Evolutionary conservation across 1,140 invertebrate species (phyloP).

Genomic region (Drosophila asahinai): DNA sequence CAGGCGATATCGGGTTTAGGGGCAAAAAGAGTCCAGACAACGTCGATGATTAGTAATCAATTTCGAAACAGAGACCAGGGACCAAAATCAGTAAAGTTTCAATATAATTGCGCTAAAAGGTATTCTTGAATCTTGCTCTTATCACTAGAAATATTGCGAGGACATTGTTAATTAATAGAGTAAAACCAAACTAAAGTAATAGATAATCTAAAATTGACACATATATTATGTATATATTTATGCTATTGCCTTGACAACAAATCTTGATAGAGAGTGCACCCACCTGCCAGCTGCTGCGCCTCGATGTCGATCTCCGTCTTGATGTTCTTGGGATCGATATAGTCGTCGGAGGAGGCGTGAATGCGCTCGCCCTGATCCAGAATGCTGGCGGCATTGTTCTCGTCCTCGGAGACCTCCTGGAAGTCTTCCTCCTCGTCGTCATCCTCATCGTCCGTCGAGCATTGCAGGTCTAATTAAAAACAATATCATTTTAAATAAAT

Average conservation of each 20-base stretch:
- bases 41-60: constrained; percentile 29
- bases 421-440: constrained; percentile 89
- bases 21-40: constrained; percentile 58
- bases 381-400: constrained; percentile 86
- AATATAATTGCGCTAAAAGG: background rate
- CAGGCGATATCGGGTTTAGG: constrained; percentile 17
- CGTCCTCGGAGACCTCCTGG: constrained; percentile 88
- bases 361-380: constrained; percentile 85
- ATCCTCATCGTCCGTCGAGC: constrained; percentile 89
- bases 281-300: constrained; percentile 65
- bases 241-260: background rate
- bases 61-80: constrained; percentile 6
- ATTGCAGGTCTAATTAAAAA: constrained; percentile 88
- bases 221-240: too few relatives aligned
- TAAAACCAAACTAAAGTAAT: too few relatives aligned
- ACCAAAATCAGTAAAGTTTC: constrained; percentile 5
- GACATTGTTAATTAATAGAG: background rate
- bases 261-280: constrained; percentile 18
- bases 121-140: background rate
- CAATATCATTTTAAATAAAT: constrained; percentile 19
- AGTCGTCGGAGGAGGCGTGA: constrained; percentile 57
- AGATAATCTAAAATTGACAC: background rate
- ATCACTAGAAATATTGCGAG: background rate
- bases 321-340: constrained; percentile 77
- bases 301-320: constrained; percentile 78